Evolutionary conservation across 1,140 invertebrate genomes (phyloP).

Genomic region (Potamilus streckersoni): DNA sequence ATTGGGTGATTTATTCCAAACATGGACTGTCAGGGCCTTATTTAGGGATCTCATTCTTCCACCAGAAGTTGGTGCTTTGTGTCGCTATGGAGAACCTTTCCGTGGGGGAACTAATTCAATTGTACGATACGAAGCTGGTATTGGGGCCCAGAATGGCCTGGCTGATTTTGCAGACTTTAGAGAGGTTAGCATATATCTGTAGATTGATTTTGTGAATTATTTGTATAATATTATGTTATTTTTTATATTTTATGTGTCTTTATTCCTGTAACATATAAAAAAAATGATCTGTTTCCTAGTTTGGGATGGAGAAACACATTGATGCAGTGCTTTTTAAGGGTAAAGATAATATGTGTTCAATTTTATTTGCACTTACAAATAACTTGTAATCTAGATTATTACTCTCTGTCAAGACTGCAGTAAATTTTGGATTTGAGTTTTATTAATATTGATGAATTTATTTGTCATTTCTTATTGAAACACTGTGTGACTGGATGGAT

Average conservation of each 20-base stretch:
- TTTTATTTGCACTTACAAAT: too few relatives aligned
- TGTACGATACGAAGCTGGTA: slow-evolving; percentile 36
- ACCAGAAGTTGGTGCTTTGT: slow-evolving; percentile 13
- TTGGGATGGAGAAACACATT: too few relatives aligned
- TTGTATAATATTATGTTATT: slow-evolving; percentile 1
- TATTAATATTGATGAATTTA: too few relatives aligned
- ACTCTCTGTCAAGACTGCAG: too few relatives aligned
- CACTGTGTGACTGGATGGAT: too few relatives aligned
- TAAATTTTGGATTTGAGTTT: too few relatives aligned
- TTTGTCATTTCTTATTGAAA: too few relatives aligned
- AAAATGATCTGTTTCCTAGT: slow-evolving; percentile 9
- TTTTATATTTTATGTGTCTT: slow-evolving; percentile 5
- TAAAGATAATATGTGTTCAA: too few relatives aligned
- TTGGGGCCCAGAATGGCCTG: slow-evolving; percentile 4
- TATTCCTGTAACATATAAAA: slow-evolving; percentile 35
- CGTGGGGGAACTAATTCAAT: slow-evolving; percentile 34
- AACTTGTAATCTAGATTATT: too few relatives aligned
- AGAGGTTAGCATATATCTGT: slow-evolving; percentile 16
- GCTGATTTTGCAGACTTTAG: slow-evolving; percentile 18
- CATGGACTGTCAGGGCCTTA: slow-evolving; percentile 23
- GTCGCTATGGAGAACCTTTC: slow-evolving; percentile 37
- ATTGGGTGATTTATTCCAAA: slow-evolving; percentile 8
- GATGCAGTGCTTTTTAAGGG: too few relatives aligned
- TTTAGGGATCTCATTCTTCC: slow-evolving; percentile 33
- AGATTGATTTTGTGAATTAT: too few relatives aligned